A percentile compares a stretch with the other conserved stretches of the same genome.
phyloP scores from a whole-genome alignment of 2,113 vertebrate species.

The Grantiella picta region DNA sequence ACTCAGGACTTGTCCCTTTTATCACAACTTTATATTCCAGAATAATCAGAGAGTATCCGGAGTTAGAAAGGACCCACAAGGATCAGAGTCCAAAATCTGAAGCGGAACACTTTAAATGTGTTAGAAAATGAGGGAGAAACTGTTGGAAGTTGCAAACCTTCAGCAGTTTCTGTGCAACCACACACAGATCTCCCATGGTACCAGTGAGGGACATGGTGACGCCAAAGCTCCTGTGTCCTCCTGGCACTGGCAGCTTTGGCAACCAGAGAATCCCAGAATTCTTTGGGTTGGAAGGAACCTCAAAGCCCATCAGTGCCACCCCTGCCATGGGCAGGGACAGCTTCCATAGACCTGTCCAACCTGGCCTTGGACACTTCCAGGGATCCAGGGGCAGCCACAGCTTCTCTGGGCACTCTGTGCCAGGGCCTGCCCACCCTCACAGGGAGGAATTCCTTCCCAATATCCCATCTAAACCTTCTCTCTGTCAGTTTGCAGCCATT shows the following conservation, averaged over 20 bases:
- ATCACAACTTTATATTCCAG: neutral
- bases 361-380: neutral
- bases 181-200: rapidly evolving
- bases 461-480: rapidly evolving
- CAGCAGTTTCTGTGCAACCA: neutral
- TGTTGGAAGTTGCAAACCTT: neutral
- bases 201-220: neutral
- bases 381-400: neutral
- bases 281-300: neutral
- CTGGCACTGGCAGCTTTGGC: neutral
- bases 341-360: neutral
- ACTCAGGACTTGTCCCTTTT: neutral
- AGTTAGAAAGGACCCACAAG: neutral
- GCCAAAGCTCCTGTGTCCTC: neutral
- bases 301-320: rapidly evolving
- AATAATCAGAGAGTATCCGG: neutral
- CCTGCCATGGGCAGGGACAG: neutral
- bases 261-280: neutral
- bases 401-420: neutral
- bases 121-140: neutral
- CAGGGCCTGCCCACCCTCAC: neutral
- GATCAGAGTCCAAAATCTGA: neutral
- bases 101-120: neutral
- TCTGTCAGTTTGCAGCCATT: neutral
- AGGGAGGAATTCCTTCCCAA: neutral